Base-by-base conservation (phyloP, 2,797 vertebrate genomes). In the Carcharodon carcharias region DNA sequence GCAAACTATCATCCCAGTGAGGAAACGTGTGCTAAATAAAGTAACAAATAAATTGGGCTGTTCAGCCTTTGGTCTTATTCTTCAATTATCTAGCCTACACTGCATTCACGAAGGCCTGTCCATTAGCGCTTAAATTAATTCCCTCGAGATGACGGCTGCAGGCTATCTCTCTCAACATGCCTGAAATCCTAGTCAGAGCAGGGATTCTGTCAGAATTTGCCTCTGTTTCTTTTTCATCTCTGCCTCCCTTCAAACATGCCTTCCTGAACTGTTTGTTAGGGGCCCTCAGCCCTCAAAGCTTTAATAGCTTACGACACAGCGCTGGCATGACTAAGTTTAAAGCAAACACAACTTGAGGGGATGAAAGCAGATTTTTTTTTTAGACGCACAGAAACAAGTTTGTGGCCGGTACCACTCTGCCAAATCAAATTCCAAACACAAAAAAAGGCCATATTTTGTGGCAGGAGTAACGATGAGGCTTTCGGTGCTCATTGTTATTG, bases 41-140 rank as follows among this genome's bases (percentile, higher is more conserved):
- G 89, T 65, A 18, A 63, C 89, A 40, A 40, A 92, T 92, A 92
- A 92, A 92, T 92, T 92, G 58, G 35, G 18, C 61, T 63, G 61
- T 9, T 63, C 89, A 65, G 58, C 89, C 63, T 31, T 16, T 93
- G 91, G n/a, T 93, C 23, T 40, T 67, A 65, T 67, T 26, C 63
- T 67, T 40, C 91, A 93, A 93, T 93, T 91, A 92, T 92, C 58
- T 35, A 65, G 58, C 89, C 58, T n/a, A 92, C 58, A 21, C 31
- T 92, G 58, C 35, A 40, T 45, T 40, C n/a, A 45, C 21, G 4
- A 45, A 67, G 61, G 23, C n/a, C 40, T 93, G 91, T 45, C 63
- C 40, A 67, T 93, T 92, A 92, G 61, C 35, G 2, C 89, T 23
- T 65, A 63, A 40, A 65, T 93, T 67, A 40, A 93, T 28, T 67